Base-by-base conservation (phyloP, 2,888 invertebrate genomes). In the Nasonovia ribisnigri region DNA sequence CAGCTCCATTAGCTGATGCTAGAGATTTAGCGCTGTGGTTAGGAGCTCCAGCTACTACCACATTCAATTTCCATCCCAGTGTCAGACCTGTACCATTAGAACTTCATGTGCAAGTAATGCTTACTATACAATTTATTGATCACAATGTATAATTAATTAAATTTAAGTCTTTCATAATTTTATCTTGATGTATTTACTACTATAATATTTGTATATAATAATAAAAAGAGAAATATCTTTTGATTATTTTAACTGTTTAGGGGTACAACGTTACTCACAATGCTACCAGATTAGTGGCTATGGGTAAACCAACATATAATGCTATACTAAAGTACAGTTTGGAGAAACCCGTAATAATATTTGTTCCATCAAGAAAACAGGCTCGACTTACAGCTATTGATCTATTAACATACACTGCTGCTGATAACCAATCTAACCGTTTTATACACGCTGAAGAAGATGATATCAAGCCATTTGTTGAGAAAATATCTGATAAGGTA, bases 41-140 rank as follows among this genome's bases (percentile, higher is more conserved):
- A 87, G 99, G 99, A 43, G 99, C 99, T 95, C 98, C 98, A 95
- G 97, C 99, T 5, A 98, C 98, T 95, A 97, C 98, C 51, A 98
- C 99, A 4, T 99, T 99, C 96, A 99, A 99, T 96, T 99, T 99
- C 96, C 99, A 99, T 95, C 99, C 99, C 0, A 99, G 98, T 95
- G 99, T 99, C 5, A 96, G 99, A 2, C 99, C 99, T 0, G 96
- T 99, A 84, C 99, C 99, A 0, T 96, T 99, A 43, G 99, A 99
- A 95, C 96, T 99, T 88, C 99, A 99, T 95, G 99, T 99, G 94
- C 98, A 97, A 95, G 95, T 95, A 84, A 90, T 90, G 84, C 0
- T n/a, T 48, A 36, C 36, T 67, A 20, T 86, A 60, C 48, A 26
- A 92, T 92, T 26, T 48, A 60, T 36, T 77, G 26, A 94, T 11